Percentiles rank a stretch among this genome's conserved stretches.
These are phyloP conservation scores for Cactoblastis cactorum DNA, from an alignment of 2,888 invertebrate species.

Conservation along the genomic window DNA sequence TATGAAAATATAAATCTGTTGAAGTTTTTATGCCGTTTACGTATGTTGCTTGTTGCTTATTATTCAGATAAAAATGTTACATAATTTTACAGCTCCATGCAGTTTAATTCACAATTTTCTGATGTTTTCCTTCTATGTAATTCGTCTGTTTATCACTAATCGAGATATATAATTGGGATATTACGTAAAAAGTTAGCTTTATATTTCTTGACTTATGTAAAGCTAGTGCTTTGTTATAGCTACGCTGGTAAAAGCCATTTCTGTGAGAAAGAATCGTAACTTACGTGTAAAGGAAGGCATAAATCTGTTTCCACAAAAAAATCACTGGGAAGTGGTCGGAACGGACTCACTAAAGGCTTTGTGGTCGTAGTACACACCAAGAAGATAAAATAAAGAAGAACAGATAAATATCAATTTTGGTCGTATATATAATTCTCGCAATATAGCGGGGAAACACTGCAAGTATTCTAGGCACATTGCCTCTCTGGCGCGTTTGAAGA, in stretches of 20 bases:
- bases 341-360: constrained; percentile 1
- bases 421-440: too few species aligned
- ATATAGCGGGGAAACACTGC: too few species aligned
- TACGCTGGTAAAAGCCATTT: constrained; percentile 19
- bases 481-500: too few species aligned
- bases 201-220: too few species aligned
- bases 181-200: too few species aligned
- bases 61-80: neutral
- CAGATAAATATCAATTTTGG: neutral
- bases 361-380: constrained; percentile 2
- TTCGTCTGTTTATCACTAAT: too few species aligned
- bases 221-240: too few species aligned
- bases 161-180: neutral
- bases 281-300: constrained; percentile 24
- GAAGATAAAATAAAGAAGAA: neutral
- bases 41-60: constrained; percentile 22
- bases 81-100: neutral
- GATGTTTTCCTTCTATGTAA: too few species aligned
- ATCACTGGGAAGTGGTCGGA: constrained; percentile 10
- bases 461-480: too few species aligned
- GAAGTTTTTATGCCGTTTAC: constrained; percentile 32
- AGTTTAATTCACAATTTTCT: neutral
- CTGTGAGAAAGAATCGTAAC: constrained; percentile 22
- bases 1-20: constrained; percentile 27
- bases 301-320: constrained; percentile 25